Evolutionary conservation across 2,797 vertebrate species (phyloP), one percentile per base, ranked within the genome.

Genomic region (Pseudochirops corinnae): DNA sequence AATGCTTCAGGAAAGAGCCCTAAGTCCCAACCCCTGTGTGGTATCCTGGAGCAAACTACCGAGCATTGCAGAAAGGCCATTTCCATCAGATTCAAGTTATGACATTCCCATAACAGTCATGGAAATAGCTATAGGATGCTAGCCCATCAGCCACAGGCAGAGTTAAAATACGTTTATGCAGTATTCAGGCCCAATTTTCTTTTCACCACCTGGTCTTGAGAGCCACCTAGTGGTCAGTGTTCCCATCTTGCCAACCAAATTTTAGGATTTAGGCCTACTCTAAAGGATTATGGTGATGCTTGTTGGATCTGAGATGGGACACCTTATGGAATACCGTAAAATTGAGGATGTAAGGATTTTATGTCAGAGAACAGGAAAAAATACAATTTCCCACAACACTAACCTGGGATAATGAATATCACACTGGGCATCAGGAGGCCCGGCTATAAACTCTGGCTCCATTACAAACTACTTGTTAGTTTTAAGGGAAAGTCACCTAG

Each of bases 291-390:
- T 93, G 93, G 58, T 87, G 94, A 90, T 91, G 62, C 46, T 93
- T 87, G 56, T 55, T 96, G 39, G 93, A 92, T 92, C 55, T 90
- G 31, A 95, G 96, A 97, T 95, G 94, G 96, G 94, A 96, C 82
- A 91, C 94, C 18, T 4, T 5, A 53, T 93, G 57, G 93, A 92
- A 92, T 55, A 56, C 87, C 28, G 50, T 90, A 50, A 55, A 92
- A 94, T 60, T 0, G 31, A 96, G 96, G 90, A 94, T 82, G 56
- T 93, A 91, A 95, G 96, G 94, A 93, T 74, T 92, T 50, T 50
- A 96, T 46, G 57, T 92, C 95, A 92, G 94, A 87, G 93, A 94
- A 93, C 93, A 11, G 18, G n/a, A 46, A 24, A 46, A 82, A 82
- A 9, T 24, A 24, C n/a, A 24, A 82, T 82, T 82, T 82, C 67